Percentiles rank a stretch among this genome's conserved stretches.
These are phyloP conservation scores for Sclerurus mexicanus DNA, from an alignment of 2,113 vertebrate species.

Conservation along the genomic window DNA sequence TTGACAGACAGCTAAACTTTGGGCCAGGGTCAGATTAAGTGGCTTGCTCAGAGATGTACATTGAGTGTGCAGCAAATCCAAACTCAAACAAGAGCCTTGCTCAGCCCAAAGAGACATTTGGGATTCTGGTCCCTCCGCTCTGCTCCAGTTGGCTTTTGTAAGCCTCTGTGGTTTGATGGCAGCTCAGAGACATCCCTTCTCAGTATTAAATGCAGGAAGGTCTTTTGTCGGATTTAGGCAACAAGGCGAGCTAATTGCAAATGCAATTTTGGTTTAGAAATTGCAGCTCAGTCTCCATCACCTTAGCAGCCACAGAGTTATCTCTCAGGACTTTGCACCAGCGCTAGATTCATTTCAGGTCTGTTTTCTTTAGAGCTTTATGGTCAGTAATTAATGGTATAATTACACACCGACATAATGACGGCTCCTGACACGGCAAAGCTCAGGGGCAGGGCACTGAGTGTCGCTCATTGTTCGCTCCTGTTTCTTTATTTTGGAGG, in stretches of 20 bases:
- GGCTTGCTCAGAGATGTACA: constrained; percentile 53
- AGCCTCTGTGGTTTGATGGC: not conserved
- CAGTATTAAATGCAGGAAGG: constrained; percentile 5
- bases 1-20: constrained; percentile 69
- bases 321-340: constrained; percentile 35
- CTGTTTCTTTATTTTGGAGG: constrained; percentile 16
- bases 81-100: constrained; percentile 57
- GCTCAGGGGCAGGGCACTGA: constrained; percentile 22
- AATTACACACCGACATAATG: constrained; percentile 32
- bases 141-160: constrained; percentile 41
- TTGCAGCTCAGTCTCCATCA: not conserved
- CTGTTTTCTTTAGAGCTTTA: constrained; percentile 64
- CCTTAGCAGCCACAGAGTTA: constrained; percentile 46
- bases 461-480: not conserved
- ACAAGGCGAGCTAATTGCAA: constrained; percentile 34
- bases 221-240: not conserved
- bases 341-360: not conserved
- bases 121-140: constrained; percentile 55
- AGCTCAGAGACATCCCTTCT: constrained; percentile 54
- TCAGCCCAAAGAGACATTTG: constrained; percentile 48
- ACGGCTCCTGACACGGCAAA: not conserved
- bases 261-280: constrained; percentile 18
- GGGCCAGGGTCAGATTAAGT: constrained; percentile 68
- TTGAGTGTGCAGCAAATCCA: constrained; percentile 58
- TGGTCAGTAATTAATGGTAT: constrained; percentile 60